Base-by-base conservation (phyloP, 53 echinoderm and acorn worm species). In the Zoroaster sp. region DNA sequence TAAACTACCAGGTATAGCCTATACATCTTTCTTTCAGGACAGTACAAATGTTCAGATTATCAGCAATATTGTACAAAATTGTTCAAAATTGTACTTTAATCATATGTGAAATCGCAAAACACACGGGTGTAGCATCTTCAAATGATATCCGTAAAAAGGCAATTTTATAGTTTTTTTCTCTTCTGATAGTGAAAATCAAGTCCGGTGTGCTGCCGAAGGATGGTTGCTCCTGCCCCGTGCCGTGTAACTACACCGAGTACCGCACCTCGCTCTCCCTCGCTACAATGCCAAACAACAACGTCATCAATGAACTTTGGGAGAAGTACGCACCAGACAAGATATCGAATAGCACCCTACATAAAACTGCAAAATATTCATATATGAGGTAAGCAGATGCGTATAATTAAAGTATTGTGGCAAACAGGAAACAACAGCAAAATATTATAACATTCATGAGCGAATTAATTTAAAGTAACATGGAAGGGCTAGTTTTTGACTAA, bases 201-300 rank as follows among this genome's bases (percentile, higher is more conserved):
- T 31, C 72, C 3, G 86, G 86, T 40, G 31, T 8, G 4, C 28
- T 80, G 12, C n/a, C n/a, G n/a, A 59, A 25, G 8, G 76, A 21
- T 2, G 37, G 17, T 1, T 87, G 87, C 37, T 31, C 15, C 37
- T 91, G 91, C 18, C 77, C 87, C 13, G 45, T 91, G 21, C 79
- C 91, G 3, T 91, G 91, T 39, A 78, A 69, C 31, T 78, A 91
- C 74, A 91, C 87, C 21, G 74, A 85, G 73, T 91, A 35, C 72
- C 20, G 49, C 1, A 87, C 87, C 5, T 1, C 78, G 1, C 51
- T 91, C 9, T 87, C 91, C 11, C 49, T 67, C 35, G 87, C 87
- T 1, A 30, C 41, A 6, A 18, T 91, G 25, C 91, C 91, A 4
- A 91, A 20, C 78, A 31, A 77, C 1, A 70, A 75, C 1, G 42